Base-by-base conservation (phyloP, 1,140 invertebrate genomes). In the Chironomus tepperi region DNA sequence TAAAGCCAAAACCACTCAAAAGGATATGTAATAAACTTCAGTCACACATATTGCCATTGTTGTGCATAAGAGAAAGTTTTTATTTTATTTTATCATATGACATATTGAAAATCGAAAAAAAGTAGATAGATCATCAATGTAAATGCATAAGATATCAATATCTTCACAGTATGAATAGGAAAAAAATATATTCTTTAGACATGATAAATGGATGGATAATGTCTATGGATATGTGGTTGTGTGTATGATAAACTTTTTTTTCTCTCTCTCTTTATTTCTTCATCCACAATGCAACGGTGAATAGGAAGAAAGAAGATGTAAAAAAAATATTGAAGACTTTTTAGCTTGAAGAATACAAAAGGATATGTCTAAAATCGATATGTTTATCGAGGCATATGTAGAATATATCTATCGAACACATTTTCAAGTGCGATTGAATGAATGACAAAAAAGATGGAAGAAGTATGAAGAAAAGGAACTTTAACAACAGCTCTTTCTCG, bases 401-500 rank as follows among this genome's bases (percentile, higher is more conserved):
- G n/a, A 57, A 57, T 57, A 9, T 57, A 34, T 34, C 24, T 34
- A 34, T 34, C 24, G 24, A 34, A 34, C 24, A 34, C 24, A 34
- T 34, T 57, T 57, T 57, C 47, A 57, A 57, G 12, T 57, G 12
- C 9, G 12, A 57, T 57, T 57, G 47, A 57, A 34, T 34, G 47
- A 57, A n/a, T 57, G 47, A 47, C 43, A 15, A 47, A n/a, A n/a
- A 10, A 47, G 43, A 47, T 3, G 2, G 15, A 47, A 47, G 24
- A 34, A 34, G 24, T 2, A 34, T 34, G 24, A 57, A 57, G 47
- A 15, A 15, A 57, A n/a, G n/a, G 47, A 57, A 57, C 47, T 57
- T 57, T 57, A 57, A 57, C 47, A 57, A 15, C 47, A 57, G 47
- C 47, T 57, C 47, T 57, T 57, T 57, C 47, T 57, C 47, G 47